A percentile compares a stretch with the other conserved stretches of the same genome.
These are phyloP conservation scores for Chitala chitala DNA, from an alignment of 2,113 vertebrate genomes.

Conservation along the genomic window DNA sequence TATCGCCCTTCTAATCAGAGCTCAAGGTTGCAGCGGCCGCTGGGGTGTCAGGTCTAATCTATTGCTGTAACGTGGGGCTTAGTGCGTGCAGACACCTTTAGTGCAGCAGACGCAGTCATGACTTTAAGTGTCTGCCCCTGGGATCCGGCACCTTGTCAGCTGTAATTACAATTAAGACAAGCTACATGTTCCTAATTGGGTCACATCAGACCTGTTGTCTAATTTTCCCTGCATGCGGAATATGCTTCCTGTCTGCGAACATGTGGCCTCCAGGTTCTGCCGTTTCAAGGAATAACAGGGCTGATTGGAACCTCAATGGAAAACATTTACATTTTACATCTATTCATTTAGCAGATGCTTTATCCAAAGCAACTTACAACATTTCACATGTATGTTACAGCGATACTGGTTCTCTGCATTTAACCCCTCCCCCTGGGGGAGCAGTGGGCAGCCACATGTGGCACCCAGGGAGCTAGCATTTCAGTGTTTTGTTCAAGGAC, in stretches of 20 bases:
- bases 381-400: too few species aligned
- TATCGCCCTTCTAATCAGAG: not conserved
- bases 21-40: not conserved
- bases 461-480: too few species aligned
- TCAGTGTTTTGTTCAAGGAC: too few species aligned
- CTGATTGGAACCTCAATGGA: too few species aligned
- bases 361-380: too few species aligned
- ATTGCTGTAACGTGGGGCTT: not conserved
- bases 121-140: slow-evolving; percentile 7
- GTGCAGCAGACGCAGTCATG: slow-evolving; percentile 15
- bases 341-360: too few species aligned
- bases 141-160: slow-evolving; percentile 5
- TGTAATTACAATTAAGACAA: slow-evolving; percentile 26
- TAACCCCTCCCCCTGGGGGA: too few species aligned
- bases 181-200: not conserved
- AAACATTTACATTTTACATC: too few species aligned
- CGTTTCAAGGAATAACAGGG: not conserved
- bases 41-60: not conserved
- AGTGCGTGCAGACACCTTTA: slow-evolving; percentile 8
- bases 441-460: too few species aligned
- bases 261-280: not conserved
- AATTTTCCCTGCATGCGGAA: not conserved
- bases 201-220: not conserved
- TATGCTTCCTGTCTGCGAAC: not conserved
- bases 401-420: too few species aligned